phyloP scores from a whole-genome alignment of 2,888 invertebrate species.

The Drosophila crucigera region DNA sequence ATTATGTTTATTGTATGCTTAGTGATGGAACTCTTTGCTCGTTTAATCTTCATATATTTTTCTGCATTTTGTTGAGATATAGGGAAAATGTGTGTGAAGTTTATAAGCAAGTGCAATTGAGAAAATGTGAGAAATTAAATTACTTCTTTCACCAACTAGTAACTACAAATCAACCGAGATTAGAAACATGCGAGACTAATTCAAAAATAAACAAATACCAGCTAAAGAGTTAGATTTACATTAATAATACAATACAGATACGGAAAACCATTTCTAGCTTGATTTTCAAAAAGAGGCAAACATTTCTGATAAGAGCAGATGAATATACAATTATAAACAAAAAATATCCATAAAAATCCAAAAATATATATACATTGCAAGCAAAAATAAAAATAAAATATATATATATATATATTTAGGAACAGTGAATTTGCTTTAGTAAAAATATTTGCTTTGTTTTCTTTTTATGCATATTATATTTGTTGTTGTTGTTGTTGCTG shows the following conservation, averaged over 20 bases:
- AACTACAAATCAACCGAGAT: not conserved
- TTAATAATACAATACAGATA: not conserved
- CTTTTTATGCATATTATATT: conserved; percentile 8
- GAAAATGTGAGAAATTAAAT: not conserved
- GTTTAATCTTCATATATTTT: not conserved
- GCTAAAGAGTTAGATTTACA: conserved; percentile 4
- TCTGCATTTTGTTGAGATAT: not conserved
- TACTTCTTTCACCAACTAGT: conserved; percentile 6
- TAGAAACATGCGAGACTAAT: conserved; percentile 5
- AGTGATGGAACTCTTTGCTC: not conserved
- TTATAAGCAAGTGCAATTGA: not conserved
- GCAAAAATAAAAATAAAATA: not conserved
- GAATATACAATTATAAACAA: not conserved
- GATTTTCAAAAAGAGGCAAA: not conserved
- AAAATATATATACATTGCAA: conserved; percentile 3
- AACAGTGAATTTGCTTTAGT: conserved; percentile 52
- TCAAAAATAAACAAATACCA: not conserved
- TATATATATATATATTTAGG: conserved; percentile 3
- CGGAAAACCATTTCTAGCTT: not conserved
- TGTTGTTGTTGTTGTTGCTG: conserved; percentile 12
- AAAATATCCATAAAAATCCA: conserved; percentile 2
- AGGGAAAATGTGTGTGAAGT: not conserved
- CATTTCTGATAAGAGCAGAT: not conserved
- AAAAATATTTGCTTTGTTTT: conserved; percentile 10
- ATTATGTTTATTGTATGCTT: not conserved